phyloP scores from a whole-genome alignment of 2,797 vertebrate genomes.

The Tenualosa ilisha region DNA sequence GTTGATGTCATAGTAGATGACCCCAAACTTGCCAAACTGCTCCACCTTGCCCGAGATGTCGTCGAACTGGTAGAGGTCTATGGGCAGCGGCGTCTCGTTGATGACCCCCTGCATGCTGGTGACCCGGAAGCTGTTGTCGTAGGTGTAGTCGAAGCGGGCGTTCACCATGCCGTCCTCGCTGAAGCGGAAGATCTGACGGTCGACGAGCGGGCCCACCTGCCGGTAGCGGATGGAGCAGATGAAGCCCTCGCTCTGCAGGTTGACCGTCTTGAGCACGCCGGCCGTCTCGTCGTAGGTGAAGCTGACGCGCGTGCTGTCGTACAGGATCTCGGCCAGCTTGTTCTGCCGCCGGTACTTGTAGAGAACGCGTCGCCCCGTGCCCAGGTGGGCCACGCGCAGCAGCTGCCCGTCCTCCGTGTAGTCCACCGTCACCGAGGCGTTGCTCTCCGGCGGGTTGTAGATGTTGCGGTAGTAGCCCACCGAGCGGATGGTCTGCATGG shows the following conservation, averaged over 20 bases:
- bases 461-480: slow-evolving; percentile 98
- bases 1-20: slow-evolving; percentile 98
- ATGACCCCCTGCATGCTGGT: slow-evolving; percentile 99
- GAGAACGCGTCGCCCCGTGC: slow-evolving; percentile 89
- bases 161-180: slow-evolving; percentile 98
- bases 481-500: slow-evolving; percentile 97
- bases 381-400: slow-evolving; percentile 90
- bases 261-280: slow-evolving; percentile 95
- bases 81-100: slow-evolving; percentile 96
- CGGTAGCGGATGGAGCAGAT: slow-evolving; percentile 98
- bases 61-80: slow-evolving; percentile 98
- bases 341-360: slow-evolving; percentile 95
- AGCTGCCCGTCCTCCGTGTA: slow-evolving; percentile 86
- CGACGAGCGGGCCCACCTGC: slow-evolving; percentile 93
- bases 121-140: slow-evolving; percentile 98
- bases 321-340: slow-evolving; percentile 94
- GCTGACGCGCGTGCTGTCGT: slow-evolving; percentile 95
- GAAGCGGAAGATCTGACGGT: slow-evolving; percentile 98
- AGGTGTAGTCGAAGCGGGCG: slow-evolving; percentile 97
- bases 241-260: slow-evolving; percentile 97
- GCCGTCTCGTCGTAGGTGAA: slow-evolving; percentile 98
- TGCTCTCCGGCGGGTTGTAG: slow-evolving; percentile 96
- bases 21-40: slow-evolving; percentile 98
- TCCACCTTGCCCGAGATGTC: slow-evolving; percentile 98
- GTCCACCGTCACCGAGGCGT: slow-evolving; percentile 94